phyloP scores from a whole-genome alignment of 2,888 invertebrate genomes.

The Hirtodrosophila confusa region DNA sequence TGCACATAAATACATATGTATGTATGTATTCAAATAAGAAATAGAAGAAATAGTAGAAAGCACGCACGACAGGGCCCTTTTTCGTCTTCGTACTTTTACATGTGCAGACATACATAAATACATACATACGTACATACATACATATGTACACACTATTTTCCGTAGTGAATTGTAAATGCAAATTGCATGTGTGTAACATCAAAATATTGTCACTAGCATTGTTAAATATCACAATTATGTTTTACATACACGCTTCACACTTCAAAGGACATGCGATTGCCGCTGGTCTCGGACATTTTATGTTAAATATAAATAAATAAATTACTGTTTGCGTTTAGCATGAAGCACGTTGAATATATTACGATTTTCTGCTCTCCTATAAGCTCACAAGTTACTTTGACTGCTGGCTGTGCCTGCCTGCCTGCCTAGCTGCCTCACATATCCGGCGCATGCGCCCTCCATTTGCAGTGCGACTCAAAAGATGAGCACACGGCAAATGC shows the following conservation, averaged over 20 bases:
- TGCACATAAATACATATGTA: constrained; percentile 3
- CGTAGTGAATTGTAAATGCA: constrained; percentile 38
- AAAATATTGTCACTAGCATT: constrained; percentile 47
- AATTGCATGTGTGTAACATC: constrained; percentile 40
- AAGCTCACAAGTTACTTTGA: constrained; percentile 60
- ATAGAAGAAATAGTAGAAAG: constrained; percentile 28
- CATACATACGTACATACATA: constrained; percentile 33
- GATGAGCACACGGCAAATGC: constrained; percentile 39
- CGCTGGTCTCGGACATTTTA: constrained; percentile 63
- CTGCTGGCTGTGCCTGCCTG: constrained; percentile 41
- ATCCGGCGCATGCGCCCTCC: constrained; percentile 42
- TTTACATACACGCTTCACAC: constrained; percentile 55
- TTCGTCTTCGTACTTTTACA: constrained; percentile 10
- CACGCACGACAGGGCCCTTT: constrained; percentile 27
- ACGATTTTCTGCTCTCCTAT: constrained; percentile 62
- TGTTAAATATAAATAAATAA: constrained; percentile 55
- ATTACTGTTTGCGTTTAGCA: constrained; percentile 55
- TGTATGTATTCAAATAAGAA: constrained; percentile 15
- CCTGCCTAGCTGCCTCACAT: constrained; percentile 8
- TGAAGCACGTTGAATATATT: constrained; percentile 61
- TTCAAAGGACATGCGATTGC: constrained; percentile 67
- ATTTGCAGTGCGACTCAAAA: constrained; percentile 18
- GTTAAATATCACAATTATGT: constrained; percentile 31
- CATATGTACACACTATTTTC: constrained; percentile 51
- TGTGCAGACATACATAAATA: constrained; percentile 30